Evolutionary conservation across 2,797 vertebrate species (phyloP), one percentile per base, ranked within the genome.

Genomic region (Sebastes steindachneri): DNA sequence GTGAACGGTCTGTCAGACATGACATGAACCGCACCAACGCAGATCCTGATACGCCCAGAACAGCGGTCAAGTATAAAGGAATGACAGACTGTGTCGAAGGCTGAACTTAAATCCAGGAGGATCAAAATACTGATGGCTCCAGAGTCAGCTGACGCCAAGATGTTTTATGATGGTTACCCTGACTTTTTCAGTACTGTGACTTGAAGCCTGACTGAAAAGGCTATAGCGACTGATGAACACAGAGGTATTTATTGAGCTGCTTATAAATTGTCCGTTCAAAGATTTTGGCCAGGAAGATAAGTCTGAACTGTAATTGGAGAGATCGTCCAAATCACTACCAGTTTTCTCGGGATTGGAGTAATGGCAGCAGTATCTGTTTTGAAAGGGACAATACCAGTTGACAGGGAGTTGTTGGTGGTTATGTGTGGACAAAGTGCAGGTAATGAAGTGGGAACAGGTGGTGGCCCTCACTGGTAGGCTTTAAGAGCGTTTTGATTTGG

Each of bases 211-310:
- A 29, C 28, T 53, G 51, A 21, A 53, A 51, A n/a, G 17, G 48
- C 7, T 51, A 0, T 53, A 21, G 51, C 4, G n/a, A 4, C 0
- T 53, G 51, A 53, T 53, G 51, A 53, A 7, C 19, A 9, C 3
- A 26, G 55, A 28, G 57, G 5, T 17, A 28, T 23, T 59, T 28
- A 25, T 28, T 59, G 26, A 29, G 57, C 26, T 17, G 55, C 12
- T 26, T 7, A 26, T 10, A 57, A 57, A 57, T 57, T 25, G 55
- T 26, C 14, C 23, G 0, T 28, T 9, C 15, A 23, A 17, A 59
- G 7, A 59, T 28, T 59, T 59, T 28, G 25, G 55, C 12, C 25
- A 57, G 25, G 55, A 25, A 14, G 12, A 57, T 23, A 54, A 11
- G 21, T 54, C 48, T 7, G 48, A n/a, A 8, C 6, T 57, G 54